Percentiles rank a stretch among this genome's conserved stretches.
Evolutionary conservation across 2,113 vertebrate species (phyloP).

Genomic region (Copsychus sechellarum): DNA sequence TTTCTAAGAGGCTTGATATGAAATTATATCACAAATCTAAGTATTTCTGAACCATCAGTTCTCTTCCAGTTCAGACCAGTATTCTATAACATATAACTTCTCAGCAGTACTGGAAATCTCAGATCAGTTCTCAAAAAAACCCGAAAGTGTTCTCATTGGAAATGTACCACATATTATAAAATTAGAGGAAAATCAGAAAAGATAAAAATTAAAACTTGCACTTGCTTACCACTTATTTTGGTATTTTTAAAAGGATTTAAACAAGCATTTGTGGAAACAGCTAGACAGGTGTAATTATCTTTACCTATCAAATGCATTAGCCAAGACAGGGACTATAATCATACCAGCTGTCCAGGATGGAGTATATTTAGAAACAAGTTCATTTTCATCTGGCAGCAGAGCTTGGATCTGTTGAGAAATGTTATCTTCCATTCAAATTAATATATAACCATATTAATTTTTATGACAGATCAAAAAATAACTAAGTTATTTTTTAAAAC

Average conservation of each 20-base stretch:
- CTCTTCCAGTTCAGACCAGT: neutral
- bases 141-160: neutral
- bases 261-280: neutral
- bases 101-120: neutral
- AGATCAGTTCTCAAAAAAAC: neutral
- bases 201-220: neutral
- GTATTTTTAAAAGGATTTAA: neutral
- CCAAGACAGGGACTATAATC: neutral
- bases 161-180: neutral
- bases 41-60: neutral
- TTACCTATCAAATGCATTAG: neutral
- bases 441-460: neutral
- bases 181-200: neutral
- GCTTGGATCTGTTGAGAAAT: neutral
- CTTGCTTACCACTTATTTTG: neutral
- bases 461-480: neutral
- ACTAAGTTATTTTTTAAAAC: neutral
- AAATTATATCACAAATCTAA: neutral
- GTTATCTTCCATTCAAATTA: neutral
- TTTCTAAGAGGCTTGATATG: neutral
- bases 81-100: neutral
- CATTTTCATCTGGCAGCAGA: neutral
- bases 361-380: slow-evolving; percentile 1
- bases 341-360: neutral
- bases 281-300: neutral